Conservation (phyloP, 1,140 invertebrate genomes). For the Temnothorax nylanderi region DNA sequence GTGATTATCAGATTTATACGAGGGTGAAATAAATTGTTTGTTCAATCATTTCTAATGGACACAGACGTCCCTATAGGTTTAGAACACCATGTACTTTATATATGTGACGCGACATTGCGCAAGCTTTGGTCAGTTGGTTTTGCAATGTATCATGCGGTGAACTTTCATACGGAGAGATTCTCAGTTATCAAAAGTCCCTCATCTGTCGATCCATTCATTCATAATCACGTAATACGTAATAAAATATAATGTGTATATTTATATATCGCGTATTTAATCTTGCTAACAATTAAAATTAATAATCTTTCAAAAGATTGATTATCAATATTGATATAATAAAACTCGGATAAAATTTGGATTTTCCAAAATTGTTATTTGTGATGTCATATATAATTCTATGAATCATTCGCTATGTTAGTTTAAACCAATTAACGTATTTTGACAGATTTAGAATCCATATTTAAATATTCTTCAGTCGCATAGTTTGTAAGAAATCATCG, state of each 20-base stretch:
- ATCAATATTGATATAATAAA: conserved; percentile 15
- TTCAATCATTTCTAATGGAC: background rate
- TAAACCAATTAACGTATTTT: background rate
- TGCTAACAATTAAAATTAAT: background rate
- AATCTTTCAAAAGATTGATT: background rate
- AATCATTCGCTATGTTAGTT: background rate
- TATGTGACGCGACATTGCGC: conserved; percentile 55
- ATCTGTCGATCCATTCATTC: conserved; percentile 29
- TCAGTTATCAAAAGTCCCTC: conserved; percentile 20
- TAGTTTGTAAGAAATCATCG: background rate
- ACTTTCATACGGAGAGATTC: conserved; percentile 9
- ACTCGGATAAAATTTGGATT: background rate
- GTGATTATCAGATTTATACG: background rate
- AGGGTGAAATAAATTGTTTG: background rate
- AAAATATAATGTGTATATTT: background rate
- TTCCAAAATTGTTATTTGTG: background rate
- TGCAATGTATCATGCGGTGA: conserved; percentile 49
- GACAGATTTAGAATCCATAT: background rate
- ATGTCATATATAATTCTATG: background rate
- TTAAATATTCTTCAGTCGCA: background rate
- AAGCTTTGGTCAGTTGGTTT: conserved; percentile 54
- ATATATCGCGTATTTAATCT: background rate
- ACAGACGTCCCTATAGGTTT: background rate
- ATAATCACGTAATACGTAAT: conserved; percentile 18
- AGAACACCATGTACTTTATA: background rate